Evolutionary conservation across 1,140 invertebrate species (phyloP).

Genomic region (Scaptomyza hsui): DNA sequence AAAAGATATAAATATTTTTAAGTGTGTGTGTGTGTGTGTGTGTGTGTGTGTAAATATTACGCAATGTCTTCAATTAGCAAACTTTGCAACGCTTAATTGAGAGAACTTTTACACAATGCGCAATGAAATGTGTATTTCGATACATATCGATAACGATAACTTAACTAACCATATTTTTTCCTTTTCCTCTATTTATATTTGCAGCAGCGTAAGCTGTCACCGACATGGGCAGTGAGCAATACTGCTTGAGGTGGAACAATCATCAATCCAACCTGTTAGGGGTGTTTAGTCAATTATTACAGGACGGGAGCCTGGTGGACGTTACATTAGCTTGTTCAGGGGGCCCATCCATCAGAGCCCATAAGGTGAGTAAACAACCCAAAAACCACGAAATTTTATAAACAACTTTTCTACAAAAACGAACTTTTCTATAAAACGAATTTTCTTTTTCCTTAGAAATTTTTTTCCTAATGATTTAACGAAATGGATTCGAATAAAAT

Average conservation of each 20-base stretch:
- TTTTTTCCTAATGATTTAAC: too few species aligned
- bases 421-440: too few species aligned
- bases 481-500: too few species aligned
- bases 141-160: slow-evolving; percentile 22
- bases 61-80: slow-evolving; percentile 60
- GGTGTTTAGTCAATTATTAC: slow-evolving; percentile 96
- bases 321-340: slow-evolving; percentile 97
- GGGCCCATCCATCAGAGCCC: slow-evolving; percentile 96
- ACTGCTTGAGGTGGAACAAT: slow-evolving; percentile 98
- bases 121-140: neutral
- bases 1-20: slow-evolving; percentile 1
- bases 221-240: slow-evolving; percentile 97
- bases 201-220: slow-evolving; percentile 93
- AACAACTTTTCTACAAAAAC: too few species aligned
- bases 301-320: slow-evolving; percentile 97
- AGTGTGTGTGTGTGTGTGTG: neutral
- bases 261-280: slow-evolving; percentile 97
- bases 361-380: slow-evolving; percentile 87
- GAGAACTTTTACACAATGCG: slow-evolving; percentile 43
- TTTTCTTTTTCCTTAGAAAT: too few species aligned
- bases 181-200: slow-evolving; percentile 58
- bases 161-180: neutral
- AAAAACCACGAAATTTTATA: neutral
- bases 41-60: slow-evolving; percentile 33
- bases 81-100: slow-evolving; percentile 47